phyloP scores from a whole-genome alignment of 2,113 vertebrate species.

The Oriolus oriolus region DNA sequence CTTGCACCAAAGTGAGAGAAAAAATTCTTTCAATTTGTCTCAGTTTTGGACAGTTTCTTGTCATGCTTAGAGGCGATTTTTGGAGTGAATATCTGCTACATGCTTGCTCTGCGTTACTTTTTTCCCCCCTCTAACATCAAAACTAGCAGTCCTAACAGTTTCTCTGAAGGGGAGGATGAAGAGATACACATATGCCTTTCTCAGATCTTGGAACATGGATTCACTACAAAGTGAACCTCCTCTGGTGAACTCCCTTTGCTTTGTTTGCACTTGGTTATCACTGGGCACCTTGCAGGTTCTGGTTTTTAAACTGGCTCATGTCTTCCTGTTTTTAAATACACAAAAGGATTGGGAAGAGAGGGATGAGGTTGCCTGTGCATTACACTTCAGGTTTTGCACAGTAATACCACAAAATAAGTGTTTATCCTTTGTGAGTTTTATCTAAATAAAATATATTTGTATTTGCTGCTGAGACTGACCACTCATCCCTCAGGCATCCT shows the following conservation, averaged over 20 bases:
- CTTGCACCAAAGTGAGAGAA: conserved; percentile 78
- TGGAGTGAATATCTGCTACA: neutral
- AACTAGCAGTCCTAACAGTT: neutral
- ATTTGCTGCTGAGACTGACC: conserved; percentile 58
- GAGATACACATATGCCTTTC: neutral
- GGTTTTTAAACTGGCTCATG: conserved; percentile 32
- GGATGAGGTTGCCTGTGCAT: neutral
- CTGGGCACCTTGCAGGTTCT: conserved; percentile 15
- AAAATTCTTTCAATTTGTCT: conserved; percentile 45
- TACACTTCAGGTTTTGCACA: neutral
- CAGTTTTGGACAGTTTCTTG: conserved; percentile 46
- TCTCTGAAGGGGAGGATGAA: neutral
- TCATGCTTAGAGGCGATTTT: neutral
- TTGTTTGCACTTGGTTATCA: conserved; percentile 37
- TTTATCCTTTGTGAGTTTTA: conserved; percentile 43
- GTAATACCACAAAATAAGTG: neutral
- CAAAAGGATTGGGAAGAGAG: neutral
- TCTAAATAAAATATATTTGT: conserved; percentile 69
- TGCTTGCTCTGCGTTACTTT: neutral
- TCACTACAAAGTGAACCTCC: neutral
- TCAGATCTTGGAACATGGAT: neutral
- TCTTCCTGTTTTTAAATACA: conserved; percentile 47
- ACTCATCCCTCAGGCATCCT: conserved; percentile 18
- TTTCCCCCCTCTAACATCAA: neutral
- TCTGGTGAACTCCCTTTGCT: conserved; percentile 37